Percentiles rank a stretch among this genome's conserved stretches.
phyloP scores from a whole-genome alignment of 2,113 vertebrate genomes.

The Clarias macrocephalus region DNA sequence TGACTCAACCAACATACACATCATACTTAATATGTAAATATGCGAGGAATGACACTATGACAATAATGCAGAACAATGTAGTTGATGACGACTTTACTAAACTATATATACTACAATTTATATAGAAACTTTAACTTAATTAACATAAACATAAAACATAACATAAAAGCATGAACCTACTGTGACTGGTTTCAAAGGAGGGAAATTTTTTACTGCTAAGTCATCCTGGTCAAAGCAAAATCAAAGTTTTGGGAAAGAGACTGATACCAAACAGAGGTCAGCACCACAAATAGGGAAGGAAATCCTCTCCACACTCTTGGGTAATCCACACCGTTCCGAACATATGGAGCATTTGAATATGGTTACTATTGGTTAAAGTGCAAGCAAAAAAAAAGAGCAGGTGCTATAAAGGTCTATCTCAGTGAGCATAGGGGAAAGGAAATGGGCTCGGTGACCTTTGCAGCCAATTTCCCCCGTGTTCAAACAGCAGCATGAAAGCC shows the following conservation, averaged over 20 bases:
- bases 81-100: too few relatives aligned
- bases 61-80: background rate
- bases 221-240: constrained; percentile 41
- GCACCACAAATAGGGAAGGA: constrained; percentile 3
- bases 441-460: constrained; percentile 82
- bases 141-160: constrained; percentile 27
- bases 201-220: background rate
- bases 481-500: constrained; percentile 81
- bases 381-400: constrained; percentile 67
- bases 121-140: background rate
- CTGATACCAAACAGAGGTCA: constrained; percentile 31
- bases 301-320: constrained; percentile 13
- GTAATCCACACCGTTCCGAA: constrained; percentile 27
- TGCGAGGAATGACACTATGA: background rate
- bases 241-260: constrained; percentile 1
- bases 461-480: constrained; percentile 76
- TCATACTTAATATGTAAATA: background rate
- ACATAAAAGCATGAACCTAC: constrained; percentile 25
- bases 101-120: too few relatives aligned
- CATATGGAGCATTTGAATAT: constrained; percentile 62
- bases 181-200: constrained; percentile 5
- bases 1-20: background rate
- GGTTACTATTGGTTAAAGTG: constrained; percentile 64
- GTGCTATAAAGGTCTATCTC: constrained; percentile 66
- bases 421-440: constrained; percentile 70